Percentiles rank a stretch among this genome's conserved stretches.
These are phyloP conservation scores for Meloidogyne exigua DNA, from an alignment of 1,140 invertebrate species.

Conservation along the genomic window DNA sequence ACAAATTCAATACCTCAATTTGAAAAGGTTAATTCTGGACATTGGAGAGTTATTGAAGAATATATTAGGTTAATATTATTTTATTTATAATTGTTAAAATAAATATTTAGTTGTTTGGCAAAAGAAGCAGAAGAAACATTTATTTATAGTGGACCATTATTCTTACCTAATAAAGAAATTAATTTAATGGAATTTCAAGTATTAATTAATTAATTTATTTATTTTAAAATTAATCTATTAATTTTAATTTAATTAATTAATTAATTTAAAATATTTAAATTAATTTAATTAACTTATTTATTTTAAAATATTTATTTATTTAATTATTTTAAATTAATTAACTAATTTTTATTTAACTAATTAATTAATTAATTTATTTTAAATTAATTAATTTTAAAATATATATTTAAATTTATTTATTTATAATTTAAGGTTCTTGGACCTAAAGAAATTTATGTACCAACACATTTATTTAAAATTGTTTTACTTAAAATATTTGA, in stretches of 20 bases:
- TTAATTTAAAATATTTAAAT: not conserved
- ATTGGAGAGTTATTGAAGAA: conserved; percentile 1
- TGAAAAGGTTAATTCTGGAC: not conserved
- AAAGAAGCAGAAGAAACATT: not conserved
- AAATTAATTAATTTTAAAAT: not conserved
- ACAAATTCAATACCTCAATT: not conserved
- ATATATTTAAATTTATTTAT: not conserved
- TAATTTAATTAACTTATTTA: not conserved
- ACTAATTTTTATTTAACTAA: not conserved
- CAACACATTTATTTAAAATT: not conserved
- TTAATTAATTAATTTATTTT: not conserved
- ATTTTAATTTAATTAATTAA: not conserved
- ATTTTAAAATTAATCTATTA: no score
- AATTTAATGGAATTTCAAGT: conserved; percentile 3
- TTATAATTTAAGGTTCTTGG: not conserved
- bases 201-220: no score
- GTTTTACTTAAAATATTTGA: not conserved
- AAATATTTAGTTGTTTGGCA: no score
- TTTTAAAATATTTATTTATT: not conserved
- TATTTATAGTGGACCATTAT: not conserved
- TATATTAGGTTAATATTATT: not conserved
- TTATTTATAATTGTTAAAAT: no score
- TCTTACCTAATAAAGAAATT: not conserved
- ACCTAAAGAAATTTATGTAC: not conserved
- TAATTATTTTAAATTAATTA: not conserved